phyloP scores from a whole-genome alignment of 2,888 invertebrate genomes.

The Pelosia muscerda region DNA sequence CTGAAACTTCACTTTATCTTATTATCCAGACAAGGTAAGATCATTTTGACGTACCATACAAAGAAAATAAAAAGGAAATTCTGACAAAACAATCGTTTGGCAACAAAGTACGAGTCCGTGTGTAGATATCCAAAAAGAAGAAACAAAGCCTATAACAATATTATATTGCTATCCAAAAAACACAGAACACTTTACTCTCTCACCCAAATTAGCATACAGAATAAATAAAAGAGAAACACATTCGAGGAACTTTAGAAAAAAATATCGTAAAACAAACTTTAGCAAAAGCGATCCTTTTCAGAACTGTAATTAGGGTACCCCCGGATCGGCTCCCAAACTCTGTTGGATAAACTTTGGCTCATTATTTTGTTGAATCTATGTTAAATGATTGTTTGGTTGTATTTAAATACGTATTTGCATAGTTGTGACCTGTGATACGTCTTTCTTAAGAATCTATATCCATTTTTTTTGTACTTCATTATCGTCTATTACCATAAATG shows the following conservation, averaged over 20 bases:
- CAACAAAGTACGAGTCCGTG: neutral
- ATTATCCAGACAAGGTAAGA: neutral
- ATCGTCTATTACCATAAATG: too few species aligned
- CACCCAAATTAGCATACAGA: slow-evolving; percentile 13
- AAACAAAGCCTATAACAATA: slow-evolving; percentile 1
- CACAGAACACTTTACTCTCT: neutral
- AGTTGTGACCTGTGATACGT: neutral
- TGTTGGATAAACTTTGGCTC: slow-evolving; percentile 27
- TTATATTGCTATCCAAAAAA: neutral
- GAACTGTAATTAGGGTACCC: slow-evolving; percentile 34
- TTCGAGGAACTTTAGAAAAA: slow-evolving; percentile 19
- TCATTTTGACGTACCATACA: neutral
- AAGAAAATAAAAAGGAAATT: neutral
- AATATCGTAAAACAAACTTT: slow-evolving; percentile 28
- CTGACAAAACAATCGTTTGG: neutral
- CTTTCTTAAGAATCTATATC: too few species aligned
- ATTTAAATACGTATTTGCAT: slow-evolving; percentile 10
- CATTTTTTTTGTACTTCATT: too few species aligned
- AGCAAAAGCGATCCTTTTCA: slow-evolving; percentile 22
- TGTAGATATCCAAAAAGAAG: neutral
- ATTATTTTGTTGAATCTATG: slow-evolving; percentile 36
- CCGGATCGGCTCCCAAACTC: slow-evolving; percentile 14
- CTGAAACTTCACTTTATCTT: neutral
- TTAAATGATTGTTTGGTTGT: slow-evolving; percentile 23
- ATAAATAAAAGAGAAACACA: slow-evolving; percentile 18